Conservation (phyloP, 2,888 invertebrate genomes). For the Monochamus alternatus region DNA sequence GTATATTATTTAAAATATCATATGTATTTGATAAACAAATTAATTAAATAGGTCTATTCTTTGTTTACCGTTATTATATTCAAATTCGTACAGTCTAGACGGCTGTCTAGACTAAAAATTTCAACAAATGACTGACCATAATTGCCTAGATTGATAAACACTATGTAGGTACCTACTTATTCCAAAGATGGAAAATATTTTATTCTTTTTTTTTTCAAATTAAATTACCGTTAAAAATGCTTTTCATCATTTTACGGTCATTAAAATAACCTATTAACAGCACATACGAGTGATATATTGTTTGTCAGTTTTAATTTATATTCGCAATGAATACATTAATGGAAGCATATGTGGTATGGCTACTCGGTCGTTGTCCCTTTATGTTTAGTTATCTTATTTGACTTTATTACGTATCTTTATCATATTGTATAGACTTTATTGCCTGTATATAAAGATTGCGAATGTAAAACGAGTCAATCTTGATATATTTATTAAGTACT, state of each 20-base stretch:
- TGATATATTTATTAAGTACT: no score
- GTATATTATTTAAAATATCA: not conserved
- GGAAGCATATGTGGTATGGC: conserved; percentile 7
- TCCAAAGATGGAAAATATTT: not conserved
- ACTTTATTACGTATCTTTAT: not conserved
- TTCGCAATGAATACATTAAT: conserved; percentile 9
- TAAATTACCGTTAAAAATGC: not conserved
- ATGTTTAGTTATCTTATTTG: not conserved
- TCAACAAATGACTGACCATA: not conserved
- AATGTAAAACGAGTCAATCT: no score
- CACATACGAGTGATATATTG: conserved; percentile 3
- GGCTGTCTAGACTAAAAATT: not conserved
- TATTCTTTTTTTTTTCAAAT: not conserved
- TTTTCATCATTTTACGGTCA: not conserved
- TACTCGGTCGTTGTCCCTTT: conserved; percentile 12
- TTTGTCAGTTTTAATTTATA: conserved; percentile 21
- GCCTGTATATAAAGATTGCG: not conserved
- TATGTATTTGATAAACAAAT: no score
- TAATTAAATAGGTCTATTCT: no score
- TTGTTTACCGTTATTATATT: no score
- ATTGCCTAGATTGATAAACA: not conserved
- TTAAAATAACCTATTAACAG: not conserved
- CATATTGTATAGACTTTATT: not conserved
- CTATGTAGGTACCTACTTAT: not conserved
- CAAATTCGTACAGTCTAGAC: no score